These are phyloP conservation scores for Enteromius fasciolatus DNA, from an alignment of 2,797 vertebrate species.

Conservation along the genomic window DNA sequence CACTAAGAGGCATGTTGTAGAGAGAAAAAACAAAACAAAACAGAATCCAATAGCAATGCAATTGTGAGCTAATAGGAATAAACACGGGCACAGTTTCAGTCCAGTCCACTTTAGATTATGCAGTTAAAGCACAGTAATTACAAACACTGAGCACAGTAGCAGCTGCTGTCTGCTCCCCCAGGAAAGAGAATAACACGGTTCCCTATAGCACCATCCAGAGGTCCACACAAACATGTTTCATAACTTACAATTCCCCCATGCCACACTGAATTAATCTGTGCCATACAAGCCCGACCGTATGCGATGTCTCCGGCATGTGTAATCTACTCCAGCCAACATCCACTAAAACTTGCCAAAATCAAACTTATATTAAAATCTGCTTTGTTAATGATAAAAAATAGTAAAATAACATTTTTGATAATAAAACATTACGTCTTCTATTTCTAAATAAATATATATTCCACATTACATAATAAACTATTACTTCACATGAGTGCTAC, in stretches of 20 bases:
- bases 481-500: neutral
- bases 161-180: constrained; percentile 44
- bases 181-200: constrained; percentile 32
- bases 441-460: neutral
- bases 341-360: neutral
- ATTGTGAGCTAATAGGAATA: constrained; percentile 49
- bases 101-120: constrained; percentile 57
- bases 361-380: neutral
- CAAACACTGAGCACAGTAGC: constrained; percentile 43
- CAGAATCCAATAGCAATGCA: constrained; percentile 41
- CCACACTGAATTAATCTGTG: constrained; percentile 31
- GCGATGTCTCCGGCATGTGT: neutral
- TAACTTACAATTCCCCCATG: constrained; percentile 28
- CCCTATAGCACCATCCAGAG: constrained; percentile 49
- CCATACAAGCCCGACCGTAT: neutral
- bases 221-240: constrained; percentile 30
- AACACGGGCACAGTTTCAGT: constrained; percentile 42
- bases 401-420: neutral
- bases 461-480: neutral
- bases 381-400: neutral
- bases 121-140: constrained; percentile 58
- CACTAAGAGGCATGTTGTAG: constrained; percentile 43
- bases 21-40: neutral
- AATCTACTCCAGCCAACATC: neutral
- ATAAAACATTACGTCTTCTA: neutral